These are phyloP conservation scores for Tinea trinotella DNA, from an alignment of 2,888 invertebrate genomes.

Conservation along the genomic window DNA sequence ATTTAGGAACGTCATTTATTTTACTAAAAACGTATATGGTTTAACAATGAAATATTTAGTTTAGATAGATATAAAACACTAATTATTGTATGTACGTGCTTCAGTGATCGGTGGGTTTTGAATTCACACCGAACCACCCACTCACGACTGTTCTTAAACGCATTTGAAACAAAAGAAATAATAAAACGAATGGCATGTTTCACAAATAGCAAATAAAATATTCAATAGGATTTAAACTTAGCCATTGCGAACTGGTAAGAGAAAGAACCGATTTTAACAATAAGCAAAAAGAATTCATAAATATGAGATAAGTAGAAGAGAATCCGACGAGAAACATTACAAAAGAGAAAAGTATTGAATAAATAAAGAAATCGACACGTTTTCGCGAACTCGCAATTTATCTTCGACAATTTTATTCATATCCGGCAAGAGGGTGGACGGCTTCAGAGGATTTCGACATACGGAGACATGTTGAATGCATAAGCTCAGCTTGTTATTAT, in stretches of 20 bases:
- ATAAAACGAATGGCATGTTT: neutral
- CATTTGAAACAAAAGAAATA: neutral
- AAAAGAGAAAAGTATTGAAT: constrained; percentile 63
- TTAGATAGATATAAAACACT: too few species aligned
- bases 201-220: constrained; percentile 14
- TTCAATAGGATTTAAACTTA: constrained; percentile 14
- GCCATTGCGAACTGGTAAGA: constrained; percentile 3
- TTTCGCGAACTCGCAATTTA: constrained; percentile 64
- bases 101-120: too few species aligned
- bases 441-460: constrained; percentile 49
- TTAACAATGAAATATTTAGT: too few species aligned
- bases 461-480: constrained; percentile 49
- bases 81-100: too few species aligned
- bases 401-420: constrained; percentile 64
- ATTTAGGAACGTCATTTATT: too few species aligned
- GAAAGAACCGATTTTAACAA: constrained; percentile 27
- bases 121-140: too few species aligned
- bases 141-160: too few species aligned
- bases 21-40: too few species aligned
- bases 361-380: constrained; percentile 68
- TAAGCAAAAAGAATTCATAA: constrained; percentile 53
- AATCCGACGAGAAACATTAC: constrained; percentile 50
- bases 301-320: constrained; percentile 53
- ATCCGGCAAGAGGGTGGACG: constrained; percentile 50
- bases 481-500: constrained; percentile 48